These are phyloP conservation scores for Calliphora vicina DNA, from an alignment of 1,140 invertebrate species.

Conservation along the genomic window DNA sequence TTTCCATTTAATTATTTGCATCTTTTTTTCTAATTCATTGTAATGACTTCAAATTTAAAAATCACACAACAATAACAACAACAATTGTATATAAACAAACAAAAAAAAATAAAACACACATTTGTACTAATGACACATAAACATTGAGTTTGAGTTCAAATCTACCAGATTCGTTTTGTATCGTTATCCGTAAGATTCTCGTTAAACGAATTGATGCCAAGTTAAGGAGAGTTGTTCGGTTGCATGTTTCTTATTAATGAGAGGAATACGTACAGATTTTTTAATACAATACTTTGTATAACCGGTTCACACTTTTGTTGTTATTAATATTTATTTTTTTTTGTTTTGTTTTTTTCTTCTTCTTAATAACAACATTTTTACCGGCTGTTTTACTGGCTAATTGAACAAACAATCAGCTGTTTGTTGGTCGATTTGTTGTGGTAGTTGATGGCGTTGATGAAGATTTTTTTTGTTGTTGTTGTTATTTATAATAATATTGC, in stretches of 20 bases:
- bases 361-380: background rate
- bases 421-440: background rate
- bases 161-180: background rate
- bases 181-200: background rate
- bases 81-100: background rate
- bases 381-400: background rate
- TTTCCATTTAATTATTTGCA: no score
- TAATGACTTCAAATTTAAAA: background rate
- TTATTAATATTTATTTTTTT: no score
- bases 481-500: background rate
- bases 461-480: background rate
- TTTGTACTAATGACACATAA: background rate
- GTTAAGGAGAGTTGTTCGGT: background rate
- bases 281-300: background rate
- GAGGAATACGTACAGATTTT: background rate
- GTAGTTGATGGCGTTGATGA: background rate
- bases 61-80: no score
- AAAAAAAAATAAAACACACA: background rate
- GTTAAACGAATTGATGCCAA: background rate
- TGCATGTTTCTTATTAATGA: conserved; percentile 9
- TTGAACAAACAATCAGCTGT: conserved; percentile 3
- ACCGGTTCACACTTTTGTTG: background rate
- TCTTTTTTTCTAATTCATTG: background rate
- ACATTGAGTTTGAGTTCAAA: background rate
- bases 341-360: background rate